These are phyloP conservation scores for Oryzias celebensis DNA, from an alignment of 2,113 vertebrate genomes.

Conservation along the genomic window DNA sequence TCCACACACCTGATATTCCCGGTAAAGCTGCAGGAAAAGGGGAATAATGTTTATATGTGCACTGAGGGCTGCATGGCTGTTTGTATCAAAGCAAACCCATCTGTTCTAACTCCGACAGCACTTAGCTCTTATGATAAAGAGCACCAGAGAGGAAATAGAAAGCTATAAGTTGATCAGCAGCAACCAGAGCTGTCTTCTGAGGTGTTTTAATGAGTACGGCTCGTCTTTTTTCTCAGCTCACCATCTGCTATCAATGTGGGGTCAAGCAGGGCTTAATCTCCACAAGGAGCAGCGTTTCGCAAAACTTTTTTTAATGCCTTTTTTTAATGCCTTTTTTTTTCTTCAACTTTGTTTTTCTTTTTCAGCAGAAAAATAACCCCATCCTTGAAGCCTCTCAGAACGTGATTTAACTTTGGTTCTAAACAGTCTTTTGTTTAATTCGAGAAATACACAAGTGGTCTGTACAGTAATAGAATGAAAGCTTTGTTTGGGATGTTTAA, in stretches of 20 bases:
- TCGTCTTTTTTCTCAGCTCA: slow-evolving; percentile 45
- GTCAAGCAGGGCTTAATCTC: slow-evolving; percentile 52
- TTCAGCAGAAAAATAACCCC: slow-evolving; percentile 43
- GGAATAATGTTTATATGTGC: slow-evolving; percentile 44
- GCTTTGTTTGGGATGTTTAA: slow-evolving; percentile 31
- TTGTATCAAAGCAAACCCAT: slow-evolving; percentile 49
- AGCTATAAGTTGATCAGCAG: slow-evolving; percentile 67
- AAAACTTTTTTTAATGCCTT: slow-evolving; percentile 8
- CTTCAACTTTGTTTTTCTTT: not conserved
- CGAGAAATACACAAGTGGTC: slow-evolving; percentile 10
- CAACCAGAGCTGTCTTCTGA: slow-evolving; percentile 47
- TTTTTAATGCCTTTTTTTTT: no score
- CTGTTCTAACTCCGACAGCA: slow-evolving; percentile 48
- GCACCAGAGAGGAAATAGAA: slow-evolving; percentile 47
- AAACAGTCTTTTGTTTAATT: no score
- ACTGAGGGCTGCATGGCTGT: slow-evolving; percentile 36
- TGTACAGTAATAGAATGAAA: slow-evolving; percentile 21
- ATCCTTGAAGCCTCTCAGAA: no score
- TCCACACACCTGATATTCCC: slow-evolving; percentile 21
- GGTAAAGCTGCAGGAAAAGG: slow-evolving; percentile 12
- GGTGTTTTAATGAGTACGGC: slow-evolving; percentile 61
- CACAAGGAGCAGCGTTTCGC: slow-evolving; percentile 31
- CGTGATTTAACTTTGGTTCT: no score
- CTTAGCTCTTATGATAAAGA: slow-evolving; percentile 43
- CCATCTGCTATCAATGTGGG: slow-evolving; percentile 66